Evolutionary conservation across 1,140 invertebrate species (phyloP).

Genomic region (Diprion similis): DNA sequence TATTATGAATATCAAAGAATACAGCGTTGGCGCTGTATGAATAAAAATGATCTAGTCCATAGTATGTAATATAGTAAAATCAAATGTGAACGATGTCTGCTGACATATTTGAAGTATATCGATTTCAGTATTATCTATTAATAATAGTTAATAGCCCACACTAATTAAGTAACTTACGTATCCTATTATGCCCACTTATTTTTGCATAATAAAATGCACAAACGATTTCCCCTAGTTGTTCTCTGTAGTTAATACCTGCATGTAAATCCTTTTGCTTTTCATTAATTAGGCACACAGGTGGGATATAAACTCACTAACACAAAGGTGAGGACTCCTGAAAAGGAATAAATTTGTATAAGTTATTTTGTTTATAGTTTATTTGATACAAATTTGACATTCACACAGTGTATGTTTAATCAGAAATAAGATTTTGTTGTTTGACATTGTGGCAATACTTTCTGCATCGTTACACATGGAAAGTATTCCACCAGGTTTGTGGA

Average conservation of each 20-base stretch:
- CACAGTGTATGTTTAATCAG: constrained; percentile 29
- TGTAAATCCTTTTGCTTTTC: no score
- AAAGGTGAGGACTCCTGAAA: no score
- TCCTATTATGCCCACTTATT: neutral
- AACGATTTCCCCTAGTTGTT: neutral
- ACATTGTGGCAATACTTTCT: neutral
- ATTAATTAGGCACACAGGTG: no score
- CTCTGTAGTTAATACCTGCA: no score
- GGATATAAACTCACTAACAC: no score
- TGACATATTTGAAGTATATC: neutral
- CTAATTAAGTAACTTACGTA: neutral
- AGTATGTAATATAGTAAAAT: neutral
- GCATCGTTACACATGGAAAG: neutral
- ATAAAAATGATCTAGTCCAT: neutral
- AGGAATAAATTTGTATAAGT: neutral
- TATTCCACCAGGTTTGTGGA: neutral
- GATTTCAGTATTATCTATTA: neutral
- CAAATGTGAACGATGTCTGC: no score
- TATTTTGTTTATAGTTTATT: constrained; percentile 40
- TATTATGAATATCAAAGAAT: neutral
- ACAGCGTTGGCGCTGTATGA: neutral
- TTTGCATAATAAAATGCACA: constrained; percentile 6
- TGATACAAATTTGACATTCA: constrained; percentile 59
- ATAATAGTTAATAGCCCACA: neutral
- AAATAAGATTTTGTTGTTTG: neutral